Base-by-base conservation (phyloP, 2,113 vertebrate genomes). In the Melanocharis versteri region DNA sequence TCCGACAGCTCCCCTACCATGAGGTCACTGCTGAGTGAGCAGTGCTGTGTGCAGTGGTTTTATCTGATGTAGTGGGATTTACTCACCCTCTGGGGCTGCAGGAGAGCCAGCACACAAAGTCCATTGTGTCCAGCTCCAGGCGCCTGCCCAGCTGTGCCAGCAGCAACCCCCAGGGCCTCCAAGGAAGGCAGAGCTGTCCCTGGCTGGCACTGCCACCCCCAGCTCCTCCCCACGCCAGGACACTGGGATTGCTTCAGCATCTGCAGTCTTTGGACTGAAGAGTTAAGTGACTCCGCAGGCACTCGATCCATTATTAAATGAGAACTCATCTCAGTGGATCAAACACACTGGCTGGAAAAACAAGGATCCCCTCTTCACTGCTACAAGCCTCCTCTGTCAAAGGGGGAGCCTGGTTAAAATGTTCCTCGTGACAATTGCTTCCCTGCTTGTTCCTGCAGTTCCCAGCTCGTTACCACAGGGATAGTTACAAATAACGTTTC, bases 271-370 rank as follows among this genome's bases (percentile, higher is more conserved):
- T 4, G 68, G 57, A 17, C 42, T 73, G 37, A 60, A n/a, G 87
- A 89, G 91, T 57, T 92, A 47, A 96, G 83, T 60, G 75, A 93
- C 94, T 96, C 58, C 15, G 1, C 58, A 53, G 88, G n/a, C 90
- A 86, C 90, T 96, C 1, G 40, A 80, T 5, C 82, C 35, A 3
- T 20, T 14, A 83, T 58, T 65, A 73, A 57, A 91, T 24, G 78
- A 39, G 53, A 61, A 65, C 28, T 42, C 53, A 69, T 48, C 90
- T 71, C 48, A 47, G 8, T 33, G 66, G 81, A 91, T 78, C 73
- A 42, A 92, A 83, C 75, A 37, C 2, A 13, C 26, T 5, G 48
- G 21, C 83, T 70, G 53, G 40, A 20, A 39, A 83, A 83, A 85
- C 71, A 92, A 83, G 76, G 42, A 89, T 21, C 10, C 30, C 69